Evolutionary conservation across 2,888 invertebrate genomes (phyloP).

Genomic region (Chymomyza caudatula): DNA sequence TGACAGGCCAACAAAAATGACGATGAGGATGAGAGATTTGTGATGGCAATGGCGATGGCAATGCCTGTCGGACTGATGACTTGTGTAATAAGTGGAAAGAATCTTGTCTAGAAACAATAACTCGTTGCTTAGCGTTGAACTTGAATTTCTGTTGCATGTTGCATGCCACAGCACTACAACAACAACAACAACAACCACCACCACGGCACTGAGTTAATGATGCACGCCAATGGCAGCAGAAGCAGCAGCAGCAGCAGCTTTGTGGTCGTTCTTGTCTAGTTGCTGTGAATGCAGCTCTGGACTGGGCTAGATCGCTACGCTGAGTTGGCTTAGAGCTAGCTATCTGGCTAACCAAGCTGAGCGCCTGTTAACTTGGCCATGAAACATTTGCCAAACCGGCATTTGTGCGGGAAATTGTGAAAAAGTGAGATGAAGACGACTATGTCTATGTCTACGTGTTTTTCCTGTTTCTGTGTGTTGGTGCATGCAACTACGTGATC

Average conservation of each 20-base stretch:
- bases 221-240: conserved; percentile 20
- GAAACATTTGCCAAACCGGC: conserved; percentile 60
- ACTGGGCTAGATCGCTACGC: conserved; percentile 14
- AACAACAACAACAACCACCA: conserved; percentile 22
- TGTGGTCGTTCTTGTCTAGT: conserved; percentile 8
- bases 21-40: conserved; percentile 18
- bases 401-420: conserved; percentile 57
- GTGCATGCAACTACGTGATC: conserved; percentile 56
- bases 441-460: conserved; percentile 50
- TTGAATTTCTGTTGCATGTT: conserved; percentile 54
- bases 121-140: conserved; percentile 62
- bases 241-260: conserved; percentile 2
- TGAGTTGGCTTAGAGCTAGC: not conserved
- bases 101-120: conserved; percentile 69
- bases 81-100: conserved; percentile 73
- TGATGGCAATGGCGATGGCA: conserved; percentile 20
- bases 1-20: conserved; percentile 53
- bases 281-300: conserved; percentile 30
- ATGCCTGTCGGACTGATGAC: conserved; percentile 50
- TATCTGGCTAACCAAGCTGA: conserved; percentile 35
- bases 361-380: conserved; percentile 73
- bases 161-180: conserved; percentile 46
- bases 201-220: conserved; percentile 56
- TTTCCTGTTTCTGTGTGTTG: conserved; percentile 64
- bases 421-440: conserved; percentile 61